phyloP scores from a whole-genome alignment of 2,888 invertebrate genomes.

The Cheilosia variabilis region DNA sequence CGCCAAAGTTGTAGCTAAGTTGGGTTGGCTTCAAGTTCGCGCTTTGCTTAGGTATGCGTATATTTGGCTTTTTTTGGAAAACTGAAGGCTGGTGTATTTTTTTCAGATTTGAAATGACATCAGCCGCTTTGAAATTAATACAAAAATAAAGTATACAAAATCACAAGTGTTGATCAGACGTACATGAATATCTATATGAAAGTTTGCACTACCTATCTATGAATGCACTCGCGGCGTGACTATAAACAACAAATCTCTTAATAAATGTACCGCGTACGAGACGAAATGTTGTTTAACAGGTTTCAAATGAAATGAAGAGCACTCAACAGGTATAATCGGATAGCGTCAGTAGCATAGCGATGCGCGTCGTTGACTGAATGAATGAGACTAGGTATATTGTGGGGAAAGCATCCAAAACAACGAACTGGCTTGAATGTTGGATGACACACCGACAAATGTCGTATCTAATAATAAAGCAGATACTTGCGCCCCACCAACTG shows the following conservation, averaged over 20 bases:
- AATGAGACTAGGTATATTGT: conserved; percentile 6
- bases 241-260: conserved; percentile 37
- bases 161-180: conserved; percentile 23
- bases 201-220: background rate
- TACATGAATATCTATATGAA: conserved; percentile 19
- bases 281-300: conserved; percentile 24
- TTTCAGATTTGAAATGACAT: conserved; percentile 33
- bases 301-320: conserved; percentile 31
- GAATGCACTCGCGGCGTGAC: conserved; percentile 32
- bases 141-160: conserved; percentile 17
- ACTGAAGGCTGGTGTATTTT: conserved; percentile 5
- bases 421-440: background rate
- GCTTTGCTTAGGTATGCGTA: background rate
- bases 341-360: conserved; percentile 6
- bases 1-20: background rate
- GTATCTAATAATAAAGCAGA: conserved; percentile 38
- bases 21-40: background rate
- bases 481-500: background rate
- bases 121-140: conserved; percentile 33
- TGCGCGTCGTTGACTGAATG: conserved; percentile 41
- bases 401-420: conserved; percentile 27
- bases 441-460: conserved; percentile 40
- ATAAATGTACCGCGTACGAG: background rate
- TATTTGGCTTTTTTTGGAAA: conserved; percentile 14
- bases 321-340: conserved; percentile 9